Evolutionary conservation across 2,797 vertebrate genomes (phyloP).

Genomic region (Cossypha polioptera): DNA sequence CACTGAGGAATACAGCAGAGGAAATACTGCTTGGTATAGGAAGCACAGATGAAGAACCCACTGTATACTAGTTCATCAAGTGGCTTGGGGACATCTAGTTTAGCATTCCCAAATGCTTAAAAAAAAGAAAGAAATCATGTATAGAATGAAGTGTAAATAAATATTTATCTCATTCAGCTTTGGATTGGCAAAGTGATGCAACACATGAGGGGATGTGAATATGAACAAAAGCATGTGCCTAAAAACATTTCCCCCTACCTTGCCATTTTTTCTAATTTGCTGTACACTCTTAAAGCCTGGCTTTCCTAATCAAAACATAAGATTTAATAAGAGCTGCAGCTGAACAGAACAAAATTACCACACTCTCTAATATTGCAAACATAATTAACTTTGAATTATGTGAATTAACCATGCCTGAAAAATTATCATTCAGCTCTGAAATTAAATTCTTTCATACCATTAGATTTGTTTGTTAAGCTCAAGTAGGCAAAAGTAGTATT

Average conservation of each 20-base stretch:
- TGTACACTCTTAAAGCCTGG: constrained; percentile 41
- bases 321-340: constrained; percentile 76
- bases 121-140: background rate
- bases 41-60: background rate
- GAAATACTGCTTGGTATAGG: background rate
- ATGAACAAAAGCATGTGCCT: background rate
- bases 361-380: constrained; percentile 77
- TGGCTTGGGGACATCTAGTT: background rate
- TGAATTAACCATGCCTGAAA: constrained; percentile 83
- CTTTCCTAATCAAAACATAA: constrained; percentile 75
- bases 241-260: background rate
- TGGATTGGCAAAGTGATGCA: background rate
- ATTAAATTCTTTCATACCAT: constrained; percentile 84
- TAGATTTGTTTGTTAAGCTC: constrained; percentile 84
- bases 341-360: constrained; percentile 78
- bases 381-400: constrained; percentile 86
- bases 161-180: background rate
- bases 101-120: background rate
- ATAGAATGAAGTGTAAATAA: background rate
- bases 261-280: background rate
- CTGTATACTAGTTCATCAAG: background rate
- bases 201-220: background rate
- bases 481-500: constrained; percentile 80
- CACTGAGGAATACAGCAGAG: background rate
- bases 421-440: constrained; percentile 83